Percentiles rank a stretch among this genome's conserved stretches.
Conservation (phyloP, 2,888 invertebrate species). For the Lepidochrysops patricia region DNA sequence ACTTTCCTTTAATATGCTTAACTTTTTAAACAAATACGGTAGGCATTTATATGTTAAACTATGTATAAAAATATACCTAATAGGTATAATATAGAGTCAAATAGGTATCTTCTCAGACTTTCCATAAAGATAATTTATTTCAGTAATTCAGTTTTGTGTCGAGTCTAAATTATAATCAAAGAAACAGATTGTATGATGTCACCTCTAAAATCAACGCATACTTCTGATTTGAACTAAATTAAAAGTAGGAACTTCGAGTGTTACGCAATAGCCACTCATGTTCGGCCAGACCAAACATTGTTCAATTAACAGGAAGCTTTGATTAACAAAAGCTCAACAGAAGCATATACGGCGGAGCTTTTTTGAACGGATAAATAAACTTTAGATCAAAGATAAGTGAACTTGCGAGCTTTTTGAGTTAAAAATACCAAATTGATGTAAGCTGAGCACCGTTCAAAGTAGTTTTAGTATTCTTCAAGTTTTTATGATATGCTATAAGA, state of each 20-base stretch:
- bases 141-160: no score
- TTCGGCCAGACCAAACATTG: constrained; percentile 4
- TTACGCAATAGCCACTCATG: background rate
- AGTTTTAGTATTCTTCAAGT: background rate
- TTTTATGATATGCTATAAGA: background rate
- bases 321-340: constrained; percentile 7
- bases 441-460: background rate
- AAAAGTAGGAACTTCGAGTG: background rate
- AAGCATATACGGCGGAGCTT: constrained; percentile 7
- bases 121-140: no score
- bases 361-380: constrained; percentile 10
- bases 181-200: no score
- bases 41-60: no score
- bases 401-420: background rate
- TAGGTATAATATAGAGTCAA: no score
- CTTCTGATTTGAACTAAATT: background rate
- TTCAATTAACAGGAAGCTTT: constrained; percentile 11
- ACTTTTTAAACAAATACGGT: no score
- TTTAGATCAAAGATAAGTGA: constrained; percentile 7
- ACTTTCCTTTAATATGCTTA: no score
- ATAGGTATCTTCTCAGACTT: no score
- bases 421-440: constrained; percentile 12
- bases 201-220: background rate
- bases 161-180: no score
- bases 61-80: no score